Conservation (phyloP, 2,797 vertebrate species). For the Scleropages formosus region DNA sequence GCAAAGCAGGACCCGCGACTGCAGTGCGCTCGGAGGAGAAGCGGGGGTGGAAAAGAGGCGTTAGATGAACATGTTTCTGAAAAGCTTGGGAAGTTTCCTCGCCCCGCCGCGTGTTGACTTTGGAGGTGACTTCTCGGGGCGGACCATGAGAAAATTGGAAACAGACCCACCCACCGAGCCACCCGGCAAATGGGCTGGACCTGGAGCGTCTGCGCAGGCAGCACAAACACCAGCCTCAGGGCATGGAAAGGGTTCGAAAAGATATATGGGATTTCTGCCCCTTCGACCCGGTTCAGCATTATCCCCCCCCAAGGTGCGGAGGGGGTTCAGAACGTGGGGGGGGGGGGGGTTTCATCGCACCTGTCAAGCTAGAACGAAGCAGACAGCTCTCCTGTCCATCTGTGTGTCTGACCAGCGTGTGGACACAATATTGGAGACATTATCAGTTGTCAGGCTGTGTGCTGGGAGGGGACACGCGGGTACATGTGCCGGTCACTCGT, state of each 20-base stretch:
- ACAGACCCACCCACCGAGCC: constrained; percentile 73
- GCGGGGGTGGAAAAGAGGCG: constrained; percentile 1
- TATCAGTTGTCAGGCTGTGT: too few relatives aligned
- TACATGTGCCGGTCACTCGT: neutral
- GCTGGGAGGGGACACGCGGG: too few relatives aligned
- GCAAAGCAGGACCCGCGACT: neutral
- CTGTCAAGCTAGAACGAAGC: constrained; percentile 60
- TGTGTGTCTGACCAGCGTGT: constrained; percentile 32
- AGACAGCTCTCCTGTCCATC: constrained; percentile 65
- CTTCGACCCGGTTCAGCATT: neutral
- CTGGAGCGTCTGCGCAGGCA: constrained; percentile 44
- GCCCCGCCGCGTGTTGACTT: constrained; percentile 50
- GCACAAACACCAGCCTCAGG: neutral
- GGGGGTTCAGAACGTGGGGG: neutral
- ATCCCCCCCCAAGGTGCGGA: neutral
- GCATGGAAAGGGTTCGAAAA: constrained; percentile 33
- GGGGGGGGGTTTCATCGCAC: neutral
- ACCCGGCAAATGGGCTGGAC: constrained; percentile 60
- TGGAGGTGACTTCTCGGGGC: constrained; percentile 49
- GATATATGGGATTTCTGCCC: neutral
- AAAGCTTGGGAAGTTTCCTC: constrained; percentile 28
- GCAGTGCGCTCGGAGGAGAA: neutral
- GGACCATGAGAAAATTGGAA: constrained; percentile 72
- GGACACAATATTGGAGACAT: neutral
- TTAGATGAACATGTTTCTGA: constrained; percentile 21